These are phyloP conservation scores for Cyclophora punctaria DNA, from an alignment of 2,888 invertebrate genomes.

Conservation along the genomic window DNA sequence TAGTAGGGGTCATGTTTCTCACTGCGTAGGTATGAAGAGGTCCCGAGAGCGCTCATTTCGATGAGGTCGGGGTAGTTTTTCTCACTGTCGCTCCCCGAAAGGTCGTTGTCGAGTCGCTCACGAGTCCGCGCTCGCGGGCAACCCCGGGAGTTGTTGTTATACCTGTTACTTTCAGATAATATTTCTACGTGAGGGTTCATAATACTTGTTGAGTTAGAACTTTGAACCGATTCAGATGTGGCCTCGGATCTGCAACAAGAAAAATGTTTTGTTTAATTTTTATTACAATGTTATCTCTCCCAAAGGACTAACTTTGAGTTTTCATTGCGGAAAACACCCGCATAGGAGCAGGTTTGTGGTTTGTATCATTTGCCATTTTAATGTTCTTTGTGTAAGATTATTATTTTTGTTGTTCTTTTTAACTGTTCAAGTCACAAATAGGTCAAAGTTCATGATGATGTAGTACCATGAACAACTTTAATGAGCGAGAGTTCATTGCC, in stretches of 20 bases:
- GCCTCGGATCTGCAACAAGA: constrained; percentile 55
- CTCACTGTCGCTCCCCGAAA: constrained; percentile 68
- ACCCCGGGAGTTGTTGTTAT: constrained; percentile 56
- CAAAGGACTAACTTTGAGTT: too few species aligned
- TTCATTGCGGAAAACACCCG: too few species aligned
- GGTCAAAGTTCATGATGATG: too few species aligned
- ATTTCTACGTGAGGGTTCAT: constrained; percentile 57
- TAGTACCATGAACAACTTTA: too few species aligned
- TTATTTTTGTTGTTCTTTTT: too few species aligned
- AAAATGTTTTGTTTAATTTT: constrained; percentile 1
- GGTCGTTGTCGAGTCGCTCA: constrained; percentile 64
- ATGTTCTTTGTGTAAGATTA: too few species aligned
- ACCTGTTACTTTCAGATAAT: constrained; percentile 52
- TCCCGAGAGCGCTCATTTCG: constrained; percentile 66
- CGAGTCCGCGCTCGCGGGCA: constrained; percentile 53
- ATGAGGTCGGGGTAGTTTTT: constrained; percentile 75
- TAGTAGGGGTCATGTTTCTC: constrained; percentile 65
- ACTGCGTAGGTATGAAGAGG: constrained; percentile 53
- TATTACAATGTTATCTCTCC: too few species aligned
- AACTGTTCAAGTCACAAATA: too few species aligned
- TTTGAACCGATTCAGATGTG: constrained; percentile 71
- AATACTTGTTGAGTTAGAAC: constrained; percentile 70
- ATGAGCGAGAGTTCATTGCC: too few species aligned
- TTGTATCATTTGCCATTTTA: too few species aligned
- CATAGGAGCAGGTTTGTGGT: too few species aligned